Conservation (phyloP, 2,113 vertebrate species). For the Erpornis zantholeuca region DNA sequence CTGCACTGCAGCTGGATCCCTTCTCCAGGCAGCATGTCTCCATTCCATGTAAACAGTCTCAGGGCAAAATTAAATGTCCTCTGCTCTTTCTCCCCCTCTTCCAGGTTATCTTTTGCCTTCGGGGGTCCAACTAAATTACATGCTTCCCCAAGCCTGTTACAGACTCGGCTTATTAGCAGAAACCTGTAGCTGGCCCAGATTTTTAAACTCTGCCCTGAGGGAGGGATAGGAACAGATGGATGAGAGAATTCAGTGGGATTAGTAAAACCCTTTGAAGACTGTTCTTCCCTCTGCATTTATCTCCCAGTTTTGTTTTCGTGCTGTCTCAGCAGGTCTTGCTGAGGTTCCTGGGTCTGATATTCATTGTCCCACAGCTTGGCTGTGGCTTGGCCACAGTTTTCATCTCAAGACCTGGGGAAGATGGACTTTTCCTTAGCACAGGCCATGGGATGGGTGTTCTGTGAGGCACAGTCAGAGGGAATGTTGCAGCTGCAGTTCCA, state of each 20-base stretch:
- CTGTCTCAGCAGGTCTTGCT: conserved; percentile 18
- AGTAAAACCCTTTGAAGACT: conserved; percentile 50
- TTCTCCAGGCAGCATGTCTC: background rate
- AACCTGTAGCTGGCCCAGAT: conserved; percentile 48
- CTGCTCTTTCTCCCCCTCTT: background rate
- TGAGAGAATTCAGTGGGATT: conserved; percentile 49
- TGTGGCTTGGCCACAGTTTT: background rate
- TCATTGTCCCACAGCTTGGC: background rate
- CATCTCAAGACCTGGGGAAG: background rate
- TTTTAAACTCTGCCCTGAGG: conserved; percentile 16
- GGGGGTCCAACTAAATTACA: background rate
- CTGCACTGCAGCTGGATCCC: background rate
- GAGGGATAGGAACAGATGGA: conserved; percentile 38
- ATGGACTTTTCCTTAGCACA: background rate
- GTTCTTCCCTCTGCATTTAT: background rate
- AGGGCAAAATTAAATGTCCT: background rate
- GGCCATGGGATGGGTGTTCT: fast-evolving
- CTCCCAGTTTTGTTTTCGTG: background rate
- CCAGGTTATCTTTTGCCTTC: conserved; percentile 9
- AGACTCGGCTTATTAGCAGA: conserved; percentile 14
- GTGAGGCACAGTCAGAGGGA: background rate
- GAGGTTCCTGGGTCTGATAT: background rate
- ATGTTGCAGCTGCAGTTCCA: background rate
- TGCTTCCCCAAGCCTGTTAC: conserved; percentile 27
- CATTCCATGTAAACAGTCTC: background rate